Evolutionary conservation across 2,113 vertebrate genomes (phyloP), one percentile per base, ranked within the genome.

Genomic region (Ictidomys tridecemlineatus): DNA sequence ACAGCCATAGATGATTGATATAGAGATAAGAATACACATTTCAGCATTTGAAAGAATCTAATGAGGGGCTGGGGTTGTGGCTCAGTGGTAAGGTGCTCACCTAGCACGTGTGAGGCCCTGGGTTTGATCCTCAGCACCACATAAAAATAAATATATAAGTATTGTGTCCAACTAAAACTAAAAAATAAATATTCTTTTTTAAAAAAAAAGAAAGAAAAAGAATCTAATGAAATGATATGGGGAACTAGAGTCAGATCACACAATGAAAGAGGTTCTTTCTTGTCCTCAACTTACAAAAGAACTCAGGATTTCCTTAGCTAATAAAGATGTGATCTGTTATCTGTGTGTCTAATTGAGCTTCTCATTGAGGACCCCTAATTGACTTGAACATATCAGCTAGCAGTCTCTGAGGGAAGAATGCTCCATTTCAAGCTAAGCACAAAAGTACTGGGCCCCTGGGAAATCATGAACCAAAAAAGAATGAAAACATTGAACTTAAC

Each of bases 401-500:
- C 4, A 2, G 72, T 93, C 34, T 78, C n/a, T 73, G 26, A 17
- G 34, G 61, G 30, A 91, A 93, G 58, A 92, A 85, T 5, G 0
- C 10, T 85, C 1, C 34, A 30, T 88, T 95, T 96, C 37, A 65
- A 85, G 30, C 93, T 87, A 77, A 97, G 58, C 56, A 76, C 65
- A 87, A 91, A 97, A 86, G 65, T 85, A 87, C 83, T 76, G 37
- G n/a, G 26, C 84, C 67, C 84, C 28, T 90, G 95, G 93, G 95
- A 97, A 98, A 97, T 95, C 86, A 97, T 32, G 95, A 96, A 89
- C 86, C 65, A 80, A 96, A 92, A 92, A 90, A 65, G 32, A 97
- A 96, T 96, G 85, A 96, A 97, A 97, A 97, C 89, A 89, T 34
- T 91, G 83, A 74, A 82, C 56, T 94, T 96, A 91, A 91, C 85